Evolutionary conservation across 1,140 invertebrate genomes (phyloP).

Genomic region (Listronotus bonariensis): DNA sequence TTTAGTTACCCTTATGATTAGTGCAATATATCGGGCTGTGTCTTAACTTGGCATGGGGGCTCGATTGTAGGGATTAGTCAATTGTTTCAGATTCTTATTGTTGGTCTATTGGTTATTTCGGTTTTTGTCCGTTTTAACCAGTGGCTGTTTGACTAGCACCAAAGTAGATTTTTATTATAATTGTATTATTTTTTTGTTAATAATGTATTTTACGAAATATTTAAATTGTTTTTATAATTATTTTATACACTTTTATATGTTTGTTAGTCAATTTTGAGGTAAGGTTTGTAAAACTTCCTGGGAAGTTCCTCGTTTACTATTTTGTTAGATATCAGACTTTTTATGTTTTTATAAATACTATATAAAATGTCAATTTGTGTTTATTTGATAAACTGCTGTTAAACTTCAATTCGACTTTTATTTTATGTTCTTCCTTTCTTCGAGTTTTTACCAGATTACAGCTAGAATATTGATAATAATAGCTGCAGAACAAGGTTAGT

Average conservation of each 20-base stretch:
- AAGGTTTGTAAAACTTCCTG: slow-evolving; percentile 50
- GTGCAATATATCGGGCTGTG: slow-evolving; percentile 55
- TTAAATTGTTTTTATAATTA: slow-evolving; percentile 56
- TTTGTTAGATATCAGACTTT: slow-evolving; percentile 56
- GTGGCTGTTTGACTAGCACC: slow-evolving; percentile 54
- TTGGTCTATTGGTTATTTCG: slow-evolving; percentile 49
- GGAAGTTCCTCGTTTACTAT: slow-evolving; percentile 53
- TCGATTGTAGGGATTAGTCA: slow-evolving; percentile 53
- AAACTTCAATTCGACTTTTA: slow-evolving; percentile 43
- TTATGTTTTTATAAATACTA: slow-evolving; percentile 57
- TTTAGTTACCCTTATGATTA: slow-evolving; percentile 54
- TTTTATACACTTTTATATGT: slow-evolving; percentile 56
- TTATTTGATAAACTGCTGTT: slow-evolving; percentile 55
- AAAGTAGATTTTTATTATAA: slow-evolving; percentile 51
- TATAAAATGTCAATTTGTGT: slow-evolving; percentile 55
- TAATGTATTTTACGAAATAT: slow-evolving; percentile 51
- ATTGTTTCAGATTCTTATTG: slow-evolving; percentile 54
- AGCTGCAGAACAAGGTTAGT: too few species aligned
- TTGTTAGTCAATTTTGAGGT: slow-evolving; percentile 53
- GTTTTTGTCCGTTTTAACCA: slow-evolving; percentile 49
- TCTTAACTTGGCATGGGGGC: slow-evolving; percentile 40
- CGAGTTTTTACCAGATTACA: too few species aligned
- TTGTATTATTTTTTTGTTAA: slow-evolving; percentile 50
- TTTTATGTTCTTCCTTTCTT: not conserved
- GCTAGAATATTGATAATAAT: too few species aligned